Evolutionary conservation across 2,113 vertebrate species (phyloP), one percentile per base, ranked within the genome.

Genomic region (Origma solitaria): DNA sequence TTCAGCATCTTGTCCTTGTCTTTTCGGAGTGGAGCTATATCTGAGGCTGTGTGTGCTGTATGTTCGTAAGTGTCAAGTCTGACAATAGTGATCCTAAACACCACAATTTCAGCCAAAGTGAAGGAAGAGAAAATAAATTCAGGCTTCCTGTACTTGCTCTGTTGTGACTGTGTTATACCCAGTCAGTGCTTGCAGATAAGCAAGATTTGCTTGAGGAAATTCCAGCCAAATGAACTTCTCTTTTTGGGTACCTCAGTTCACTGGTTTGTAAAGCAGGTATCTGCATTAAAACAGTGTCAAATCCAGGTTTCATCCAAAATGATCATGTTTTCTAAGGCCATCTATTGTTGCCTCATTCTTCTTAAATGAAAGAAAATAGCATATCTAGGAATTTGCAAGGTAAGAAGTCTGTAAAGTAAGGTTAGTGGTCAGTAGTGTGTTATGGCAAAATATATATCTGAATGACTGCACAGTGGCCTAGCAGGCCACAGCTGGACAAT

Each of bases 251-350:
- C 60, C 18, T 85, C 56, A 50, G 49, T 76, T 77, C 37, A 40
- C 24, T 64, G 6, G 5, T 69, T 82, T 86, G 44, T 56, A 58
- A 93, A 57, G 30, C 82, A 44, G 9, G 11, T 37, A 58, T 40
- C 22, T 33, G 5, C 5, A 10, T 51, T 51, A 79, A 61, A 76
- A 47, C 21, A 86, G 24, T 17, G 35, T 15, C 17, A 62, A 91
- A 60, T 9, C 12, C 33, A 40, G 7, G 5, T 62, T 92, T 79
- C 24, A 31, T 65, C 30, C 58, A 61, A 53, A 88, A 44, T 1
- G 2, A 22, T 76, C 0, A 0, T 49, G 9, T 31, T 92, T 88
- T 49, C 4, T 56, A n/a, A 38, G 40, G 28, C 45, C 6, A 3
- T 16, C 16, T 77, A 1, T 69, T 90, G 13, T 71, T 85, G 37